These are phyloP conservation scores for Lophochroa leadbeateri DNA, from an alignment of 2,113 vertebrate genomes.

Conservation along the genomic window DNA sequence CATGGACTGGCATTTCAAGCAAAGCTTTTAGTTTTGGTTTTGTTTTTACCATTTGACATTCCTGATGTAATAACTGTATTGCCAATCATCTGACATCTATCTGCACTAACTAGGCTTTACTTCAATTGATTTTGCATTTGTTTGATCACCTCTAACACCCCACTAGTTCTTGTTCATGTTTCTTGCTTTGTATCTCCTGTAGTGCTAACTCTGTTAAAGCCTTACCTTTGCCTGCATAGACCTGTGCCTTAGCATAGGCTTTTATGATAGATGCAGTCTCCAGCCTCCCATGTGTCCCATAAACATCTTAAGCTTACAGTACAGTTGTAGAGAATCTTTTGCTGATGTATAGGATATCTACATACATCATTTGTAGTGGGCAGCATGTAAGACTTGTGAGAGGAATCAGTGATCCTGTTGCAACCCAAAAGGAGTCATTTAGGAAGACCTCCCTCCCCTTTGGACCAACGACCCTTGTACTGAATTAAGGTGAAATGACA, in stretches of 20 bases:
- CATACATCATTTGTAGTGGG: rapidly evolving
- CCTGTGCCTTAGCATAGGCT: background rate
- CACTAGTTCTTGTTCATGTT: background rate
- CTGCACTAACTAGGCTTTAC: background rate
- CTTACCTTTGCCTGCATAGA: background rate
- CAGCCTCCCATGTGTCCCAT: background rate
- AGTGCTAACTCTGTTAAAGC: background rate
- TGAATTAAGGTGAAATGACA: background rate
- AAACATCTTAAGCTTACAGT: background rate
- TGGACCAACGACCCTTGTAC: background rate
- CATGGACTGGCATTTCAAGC: background rate
- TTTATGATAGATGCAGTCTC: background rate
- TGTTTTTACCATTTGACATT: background rate
- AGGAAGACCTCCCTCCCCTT: background rate
- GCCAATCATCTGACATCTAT: background rate
- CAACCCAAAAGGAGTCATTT: background rate
- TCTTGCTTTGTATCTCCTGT: background rate
- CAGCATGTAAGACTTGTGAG: background rate
- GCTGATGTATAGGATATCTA: background rate
- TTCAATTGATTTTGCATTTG: background rate
- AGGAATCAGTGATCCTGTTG: background rate
- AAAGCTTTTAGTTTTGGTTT: background rate
- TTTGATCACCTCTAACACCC: background rate
- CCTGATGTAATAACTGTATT: background rate
- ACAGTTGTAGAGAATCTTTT: background rate